Evolutionary conservation across 2,888 invertebrate genomes (phyloP).

Genomic region (Melieria omissa): DNA sequence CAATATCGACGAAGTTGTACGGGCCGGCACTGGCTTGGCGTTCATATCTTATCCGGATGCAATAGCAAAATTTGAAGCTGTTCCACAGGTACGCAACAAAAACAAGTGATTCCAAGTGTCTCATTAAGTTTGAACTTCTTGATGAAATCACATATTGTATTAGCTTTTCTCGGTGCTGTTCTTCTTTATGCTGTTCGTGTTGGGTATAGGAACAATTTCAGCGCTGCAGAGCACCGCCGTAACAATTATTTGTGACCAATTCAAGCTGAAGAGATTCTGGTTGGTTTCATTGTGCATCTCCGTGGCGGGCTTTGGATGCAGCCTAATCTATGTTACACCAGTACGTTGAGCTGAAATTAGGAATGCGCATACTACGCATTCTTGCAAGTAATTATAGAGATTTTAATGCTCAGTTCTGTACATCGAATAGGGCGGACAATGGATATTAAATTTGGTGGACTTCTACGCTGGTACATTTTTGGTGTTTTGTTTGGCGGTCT

Average conservation of each 20-base stretch:
- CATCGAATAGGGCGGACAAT: constrained; percentile 69
- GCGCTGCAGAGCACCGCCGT: constrained; percentile 76
- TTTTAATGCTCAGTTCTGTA: too few species aligned
- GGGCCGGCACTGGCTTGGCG: constrained; percentile 80
- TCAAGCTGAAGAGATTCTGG: constrained; percentile 72
- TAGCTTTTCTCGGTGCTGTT: constrained; percentile 81
- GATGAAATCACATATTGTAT: too few species aligned
- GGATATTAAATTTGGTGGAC: constrained; percentile 71
- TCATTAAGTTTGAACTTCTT: too few species aligned
- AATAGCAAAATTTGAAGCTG: constrained; percentile 76
- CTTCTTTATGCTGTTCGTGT: constrained; percentile 82
- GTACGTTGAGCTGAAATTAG: constrained; percentile 20
- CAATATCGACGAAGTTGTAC: constrained; percentile 74
- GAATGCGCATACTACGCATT: too few species aligned
- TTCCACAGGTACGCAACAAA: constrained; percentile 71
- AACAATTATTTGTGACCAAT: constrained; percentile 76
- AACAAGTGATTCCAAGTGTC: too few species aligned
- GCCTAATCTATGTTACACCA: constrained; percentile 81
- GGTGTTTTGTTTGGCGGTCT: constrained; percentile 73
- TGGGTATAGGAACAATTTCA: constrained; percentile 82
- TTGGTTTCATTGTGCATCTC: constrained; percentile 71
- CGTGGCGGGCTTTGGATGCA: constrained; percentile 71
- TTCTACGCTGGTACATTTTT: constrained; percentile 75
- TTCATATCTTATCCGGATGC: constrained; percentile 88
- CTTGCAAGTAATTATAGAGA: neutral